Percentiles rank a stretch among this genome's conserved stretches.
Evolutionary conservation across 2,888 invertebrate species (phyloP).

Genomic region (Boloria euphrosyne): DNA sequence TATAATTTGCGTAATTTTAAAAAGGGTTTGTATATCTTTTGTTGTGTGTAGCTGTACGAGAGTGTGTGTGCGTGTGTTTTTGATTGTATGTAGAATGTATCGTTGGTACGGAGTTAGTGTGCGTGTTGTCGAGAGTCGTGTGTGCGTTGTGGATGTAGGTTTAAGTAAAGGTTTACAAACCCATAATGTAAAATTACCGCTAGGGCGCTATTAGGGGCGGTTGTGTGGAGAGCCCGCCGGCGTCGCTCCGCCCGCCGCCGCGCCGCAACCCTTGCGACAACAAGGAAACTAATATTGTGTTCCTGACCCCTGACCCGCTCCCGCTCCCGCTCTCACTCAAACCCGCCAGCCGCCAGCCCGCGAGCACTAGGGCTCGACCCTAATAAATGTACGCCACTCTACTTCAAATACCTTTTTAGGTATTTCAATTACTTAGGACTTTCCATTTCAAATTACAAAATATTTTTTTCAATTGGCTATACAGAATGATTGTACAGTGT

Average conservation of each 20-base stretch:
- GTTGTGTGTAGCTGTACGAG: conserved; percentile 49
- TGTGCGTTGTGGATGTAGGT: conserved; percentile 48
- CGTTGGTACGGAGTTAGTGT: conserved; percentile 47
- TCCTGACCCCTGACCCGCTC: conserved; percentile 73
- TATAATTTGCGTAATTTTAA: conserved; percentile 60
- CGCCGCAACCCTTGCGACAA: conserved; percentile 83
- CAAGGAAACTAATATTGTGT: conserved; percentile 84
- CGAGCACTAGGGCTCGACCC: conserved; percentile 40
- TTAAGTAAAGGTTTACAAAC: conserved; percentile 83
- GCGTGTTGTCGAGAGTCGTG: conserved; percentile 34
- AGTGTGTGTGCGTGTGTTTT: conserved; percentile 39
- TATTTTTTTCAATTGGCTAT: neutral
- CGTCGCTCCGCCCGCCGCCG: conserved; percentile 78
- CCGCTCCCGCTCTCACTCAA: conserved; percentile 62
- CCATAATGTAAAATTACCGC: conserved; percentile 82
- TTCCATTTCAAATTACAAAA: neutral
- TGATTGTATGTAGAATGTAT: conserved; percentile 38
- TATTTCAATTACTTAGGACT: neutral
- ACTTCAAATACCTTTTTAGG: conserved; percentile 21
- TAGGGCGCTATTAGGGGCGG: conserved; percentile 80
- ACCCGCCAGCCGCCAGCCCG: conserved; percentile 60
- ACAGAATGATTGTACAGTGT: too few species aligned
- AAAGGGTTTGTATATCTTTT: conserved; percentile 79
- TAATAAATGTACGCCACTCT: conserved; percentile 35
- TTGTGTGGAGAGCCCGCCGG: conserved; percentile 72